phyloP scores from a whole-genome alignment of 2,888 invertebrate genomes.

The Leucoptera coffeella region DNA sequence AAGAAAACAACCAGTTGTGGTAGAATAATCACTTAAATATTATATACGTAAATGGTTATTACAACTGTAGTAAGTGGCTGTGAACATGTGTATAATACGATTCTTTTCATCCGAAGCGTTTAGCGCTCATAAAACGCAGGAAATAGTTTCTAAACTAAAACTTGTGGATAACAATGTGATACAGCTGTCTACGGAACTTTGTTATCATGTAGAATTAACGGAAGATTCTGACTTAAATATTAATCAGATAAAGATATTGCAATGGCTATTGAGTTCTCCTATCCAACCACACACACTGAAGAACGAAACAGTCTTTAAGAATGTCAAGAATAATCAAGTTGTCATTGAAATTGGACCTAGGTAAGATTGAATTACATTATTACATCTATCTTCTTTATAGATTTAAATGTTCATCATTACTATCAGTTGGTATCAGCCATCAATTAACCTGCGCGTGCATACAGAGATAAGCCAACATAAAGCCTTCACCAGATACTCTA shows the following conservation, averaged over 20 bases:
- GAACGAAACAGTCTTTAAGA: constrained; percentile 41
- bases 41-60: too few species aligned
- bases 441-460: too few species aligned
- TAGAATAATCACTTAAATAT: too few species aligned
- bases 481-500: too few species aligned
- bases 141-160: constrained; percentile 51
- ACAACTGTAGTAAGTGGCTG: too few species aligned
- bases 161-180: constrained; percentile 34
- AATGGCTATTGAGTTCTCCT: constrained; percentile 75
- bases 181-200: constrained; percentile 64
- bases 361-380: constrained; percentile 34
- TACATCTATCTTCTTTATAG: not conserved
- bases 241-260: constrained; percentile 58
- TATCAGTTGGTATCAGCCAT: too few species aligned
- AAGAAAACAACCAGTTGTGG: too few species aligned
- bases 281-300: constrained; percentile 56
- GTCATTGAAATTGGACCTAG: constrained; percentile 87
- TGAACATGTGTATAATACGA: constrained; percentile 52
- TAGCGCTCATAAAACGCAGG: constrained; percentile 53
- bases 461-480: too few species aligned
- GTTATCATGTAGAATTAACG: constrained; percentile 69
- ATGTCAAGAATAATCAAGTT: constrained; percentile 22
- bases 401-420: too few species aligned
- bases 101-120: constrained; percentile 59
- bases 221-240: constrained; percentile 44